These are phyloP conservation scores for Grus americana DNA, from an alignment of 2,113 vertebrate species.

Conservation along the genomic window DNA sequence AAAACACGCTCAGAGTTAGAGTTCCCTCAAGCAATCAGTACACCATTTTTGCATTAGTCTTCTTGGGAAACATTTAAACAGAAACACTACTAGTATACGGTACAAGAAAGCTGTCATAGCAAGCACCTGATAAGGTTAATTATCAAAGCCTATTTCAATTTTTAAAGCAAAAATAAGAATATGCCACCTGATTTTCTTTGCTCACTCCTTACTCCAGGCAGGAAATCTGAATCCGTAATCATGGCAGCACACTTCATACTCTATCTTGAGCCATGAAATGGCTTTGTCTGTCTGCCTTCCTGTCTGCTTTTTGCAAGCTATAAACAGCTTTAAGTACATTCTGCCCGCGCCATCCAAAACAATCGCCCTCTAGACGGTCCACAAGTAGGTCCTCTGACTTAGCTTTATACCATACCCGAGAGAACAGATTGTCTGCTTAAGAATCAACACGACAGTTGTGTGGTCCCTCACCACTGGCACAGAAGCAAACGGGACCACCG, in stretches of 20 bases:
- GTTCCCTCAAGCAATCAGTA: not conserved
- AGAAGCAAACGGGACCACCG: rapidly evolving
- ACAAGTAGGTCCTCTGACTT: not conserved
- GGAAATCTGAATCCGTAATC: not conserved
- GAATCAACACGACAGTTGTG: not conserved
- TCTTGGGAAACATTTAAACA: not conserved
- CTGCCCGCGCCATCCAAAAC: not conserved
- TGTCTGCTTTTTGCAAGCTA: not conserved
- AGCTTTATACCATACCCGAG: not conserved
- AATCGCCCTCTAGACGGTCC: not conserved
- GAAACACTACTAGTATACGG: not conserved
- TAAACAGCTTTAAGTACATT: not conserved
- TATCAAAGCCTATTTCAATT: not conserved
- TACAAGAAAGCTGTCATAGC: not conserved
- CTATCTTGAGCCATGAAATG: not conserved
- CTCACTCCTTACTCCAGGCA: not conserved
- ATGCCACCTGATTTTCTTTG: not conserved
- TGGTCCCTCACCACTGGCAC: not conserved
- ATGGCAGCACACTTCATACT: not conserved
- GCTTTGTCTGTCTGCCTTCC: not conserved
- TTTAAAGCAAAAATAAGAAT: not conserved
- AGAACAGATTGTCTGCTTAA: not conserved
- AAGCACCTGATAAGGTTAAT: not conserved
- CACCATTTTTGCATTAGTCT: not conserved
- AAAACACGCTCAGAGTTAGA: not conserved